These are phyloP conservation scores for Keiferia lycopersicella DNA, from an alignment of 2,888 invertebrate genomes.

Conservation along the genomic window DNA sequence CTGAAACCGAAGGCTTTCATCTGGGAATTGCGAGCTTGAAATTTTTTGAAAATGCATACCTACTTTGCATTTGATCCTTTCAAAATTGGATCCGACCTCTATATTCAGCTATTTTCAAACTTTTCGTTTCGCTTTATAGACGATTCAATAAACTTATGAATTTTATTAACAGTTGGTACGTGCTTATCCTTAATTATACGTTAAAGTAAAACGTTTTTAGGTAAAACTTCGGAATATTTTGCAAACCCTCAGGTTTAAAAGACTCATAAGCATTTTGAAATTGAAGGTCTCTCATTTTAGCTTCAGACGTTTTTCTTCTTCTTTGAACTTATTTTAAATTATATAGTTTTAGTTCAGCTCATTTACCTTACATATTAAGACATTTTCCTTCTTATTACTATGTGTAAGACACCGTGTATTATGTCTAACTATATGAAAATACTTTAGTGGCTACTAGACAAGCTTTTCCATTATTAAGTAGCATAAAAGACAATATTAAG, in stretches of 20 bases:
- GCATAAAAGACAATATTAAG: not conserved
- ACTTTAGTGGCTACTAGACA: too few species aligned
- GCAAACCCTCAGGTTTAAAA: too few species aligned
- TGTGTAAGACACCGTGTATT: too few species aligned
- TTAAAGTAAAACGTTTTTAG: not conserved
- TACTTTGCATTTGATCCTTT: not conserved
- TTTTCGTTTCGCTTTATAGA: not conserved
- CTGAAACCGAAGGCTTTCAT: not conserved
- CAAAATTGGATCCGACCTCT: not conserved
- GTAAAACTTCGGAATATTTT: constrained; percentile 6
- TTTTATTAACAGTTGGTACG: constrained; percentile 12
- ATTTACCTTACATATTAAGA: too few species aligned
- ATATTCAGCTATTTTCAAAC: not conserved
- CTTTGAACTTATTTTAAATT: too few species aligned
- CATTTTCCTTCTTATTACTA: too few species aligned
- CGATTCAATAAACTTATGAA: not conserved
- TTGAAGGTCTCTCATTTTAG: too few species aligned
- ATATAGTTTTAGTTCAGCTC: too few species aligned
- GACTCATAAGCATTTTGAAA: too few species aligned
- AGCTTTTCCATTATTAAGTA: not conserved
- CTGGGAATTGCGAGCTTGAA: not conserved
- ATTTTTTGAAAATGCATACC: not conserved
- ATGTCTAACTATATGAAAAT: too few species aligned
- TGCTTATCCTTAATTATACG: not conserved
- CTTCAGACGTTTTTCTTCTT: too few species aligned